Conservation (phyloP, 2,113 vertebrate genomes). For the Paramisgurnus dabryanus region DNA sequence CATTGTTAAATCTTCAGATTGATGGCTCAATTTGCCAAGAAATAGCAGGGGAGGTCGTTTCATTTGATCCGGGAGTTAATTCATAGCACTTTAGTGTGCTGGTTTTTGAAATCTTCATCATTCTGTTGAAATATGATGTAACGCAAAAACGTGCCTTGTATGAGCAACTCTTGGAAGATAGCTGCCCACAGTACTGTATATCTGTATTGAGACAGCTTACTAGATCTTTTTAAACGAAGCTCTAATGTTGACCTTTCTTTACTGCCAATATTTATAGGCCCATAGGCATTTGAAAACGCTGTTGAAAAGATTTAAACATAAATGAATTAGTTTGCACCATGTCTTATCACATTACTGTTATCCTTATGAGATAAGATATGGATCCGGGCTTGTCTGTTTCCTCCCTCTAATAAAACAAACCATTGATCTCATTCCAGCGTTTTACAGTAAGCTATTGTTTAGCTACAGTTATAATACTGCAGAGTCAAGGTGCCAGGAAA, state of each 20-base stretch:
- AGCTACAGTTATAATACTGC: slow-evolving; percentile 26
- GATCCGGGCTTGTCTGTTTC: slow-evolving; percentile 44
- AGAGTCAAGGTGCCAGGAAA: slow-evolving; percentile 32
- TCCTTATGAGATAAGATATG: slow-evolving; percentile 45
- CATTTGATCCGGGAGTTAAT: slow-evolving; percentile 39
- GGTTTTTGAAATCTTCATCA: slow-evolving; percentile 26
- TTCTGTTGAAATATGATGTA: slow-evolving; percentile 1
- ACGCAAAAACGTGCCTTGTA: not conserved
- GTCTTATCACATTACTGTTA: slow-evolving; percentile 38
- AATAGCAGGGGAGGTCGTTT: slow-evolving; percentile 42
- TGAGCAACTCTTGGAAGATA: not conserved
- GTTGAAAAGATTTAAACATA: slow-evolving; percentile 20
- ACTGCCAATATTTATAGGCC: not conserved
- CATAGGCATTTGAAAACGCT: slow-evolving; percentile 16
- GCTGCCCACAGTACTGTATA: too few relatives aligned
- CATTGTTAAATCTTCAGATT: slow-evolving; percentile 51
- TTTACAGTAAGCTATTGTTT: slow-evolving; percentile 55
- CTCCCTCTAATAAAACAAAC: slow-evolving; percentile 39
- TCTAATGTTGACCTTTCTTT: not conserved
- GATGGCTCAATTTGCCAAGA: slow-evolving; percentile 54
- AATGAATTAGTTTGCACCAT: slow-evolving; percentile 41
- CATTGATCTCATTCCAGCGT: slow-evolving; percentile 44
- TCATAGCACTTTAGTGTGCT: slow-evolving; percentile 27
- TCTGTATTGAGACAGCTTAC: not conserved
- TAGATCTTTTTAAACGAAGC: not conserved